Base-by-base conservation (phyloP, 2,888 invertebrate genomes). In the Drosophila mimetica region DNA sequence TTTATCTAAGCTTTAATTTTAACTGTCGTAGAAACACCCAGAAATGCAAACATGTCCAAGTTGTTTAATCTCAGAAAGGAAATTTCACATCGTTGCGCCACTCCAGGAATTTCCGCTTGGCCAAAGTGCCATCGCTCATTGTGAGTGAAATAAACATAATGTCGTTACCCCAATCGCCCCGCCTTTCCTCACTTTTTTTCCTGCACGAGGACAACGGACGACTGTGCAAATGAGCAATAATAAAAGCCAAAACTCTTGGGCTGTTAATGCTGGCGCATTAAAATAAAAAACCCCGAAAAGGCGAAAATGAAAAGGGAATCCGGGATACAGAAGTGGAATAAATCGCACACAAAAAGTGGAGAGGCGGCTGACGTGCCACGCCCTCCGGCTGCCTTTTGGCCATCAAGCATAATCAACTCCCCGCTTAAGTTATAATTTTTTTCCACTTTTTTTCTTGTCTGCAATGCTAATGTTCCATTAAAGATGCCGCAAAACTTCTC, bases 261-360 rank as follows among this genome's bases (percentile, higher is more conserved):
- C 82, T 77, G 77, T 79, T 82, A 82, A 82, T 82, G 82, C 64
- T 71, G 59, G 74, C 64, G 69, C 82, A 84, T 84, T 82, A 75
- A 82, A 84, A 81, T 74, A 61, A 41, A 57, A 71, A 64, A 55
- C 34, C 51, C 61, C 81, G 65, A 61, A 76, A 71, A 69, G 75
- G 73, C 74, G 60, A 71, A 69, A 70, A 61, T 58, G 67, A 75
- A 67, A 71, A 58, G 57, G 37, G 16, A 14, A 20, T 16, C 3
- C 44, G 25, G 67, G 54, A 65, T 70, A 64, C 76, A 73, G 69
- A 54, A 80, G 63, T 71, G 55, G 60, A 75, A 83, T 75, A 77
- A 76, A 54, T 76, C 57, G 53, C 32, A 69, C 34, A 61, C 53
- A 70, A 71, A 70, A 55, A 11, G 28, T 65, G 47, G n/a, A 53